Evolutionary conservation across 2,113 vertebrate genomes (phyloP).

Genomic region (Pimephales promelas): DNA sequence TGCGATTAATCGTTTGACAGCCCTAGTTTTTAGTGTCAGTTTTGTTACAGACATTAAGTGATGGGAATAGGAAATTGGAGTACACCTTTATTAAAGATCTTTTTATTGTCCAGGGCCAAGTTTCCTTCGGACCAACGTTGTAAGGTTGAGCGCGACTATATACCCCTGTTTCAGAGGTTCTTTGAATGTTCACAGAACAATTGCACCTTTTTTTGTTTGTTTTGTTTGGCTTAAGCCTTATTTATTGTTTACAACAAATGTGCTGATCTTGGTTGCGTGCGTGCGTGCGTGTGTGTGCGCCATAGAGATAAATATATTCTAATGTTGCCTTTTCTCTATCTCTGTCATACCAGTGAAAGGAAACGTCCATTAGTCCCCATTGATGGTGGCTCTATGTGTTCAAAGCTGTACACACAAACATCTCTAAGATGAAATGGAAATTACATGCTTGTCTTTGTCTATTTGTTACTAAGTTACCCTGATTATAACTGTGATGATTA

Average conservation of each 20-base stretch:
- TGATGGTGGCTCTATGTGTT: not conserved
- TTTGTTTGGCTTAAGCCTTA: conserved; percentile 60
- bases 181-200: conserved; percentile 55
- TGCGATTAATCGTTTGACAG: too few relatives aligned
- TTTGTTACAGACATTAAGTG: not conserved
- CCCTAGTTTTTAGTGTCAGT: not conserved
- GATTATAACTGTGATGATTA: conserved; percentile 16
- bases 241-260: conserved; percentile 62
- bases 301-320: conserved; percentile 29
- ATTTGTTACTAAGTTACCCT: not conserved
- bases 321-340: conserved; percentile 21
- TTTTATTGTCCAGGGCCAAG: not conserved
- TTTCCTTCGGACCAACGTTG: not conserved
- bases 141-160: not conserved
- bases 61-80: not conserved
- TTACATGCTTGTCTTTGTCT: not conserved
- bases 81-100: not conserved
- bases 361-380: not conserved
- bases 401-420: not conserved
- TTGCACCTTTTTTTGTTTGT: conserved; percentile 59
- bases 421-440: not conserved
- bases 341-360: conserved; percentile 16
- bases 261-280: conserved; percentile 23
- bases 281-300: not conserved
- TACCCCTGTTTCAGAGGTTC: conserved; percentile 1